phyloP scores from a whole-genome alignment of 2,113 vertebrate genomes.

The Gorsachius goisagi region DNA sequence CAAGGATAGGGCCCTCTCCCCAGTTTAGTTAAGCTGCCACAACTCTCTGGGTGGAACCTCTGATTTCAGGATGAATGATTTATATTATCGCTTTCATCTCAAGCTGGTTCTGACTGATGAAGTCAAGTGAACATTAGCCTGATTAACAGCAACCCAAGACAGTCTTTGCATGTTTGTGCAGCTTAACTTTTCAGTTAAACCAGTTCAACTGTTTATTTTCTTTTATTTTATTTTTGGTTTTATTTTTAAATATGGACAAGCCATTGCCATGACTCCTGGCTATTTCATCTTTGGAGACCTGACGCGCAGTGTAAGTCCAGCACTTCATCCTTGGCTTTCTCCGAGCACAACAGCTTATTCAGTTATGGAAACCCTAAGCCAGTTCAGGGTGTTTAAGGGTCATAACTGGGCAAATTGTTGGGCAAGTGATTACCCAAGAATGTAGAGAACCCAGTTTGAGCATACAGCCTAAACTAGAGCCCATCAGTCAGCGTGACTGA shows the following conservation, averaged over 20 bases:
- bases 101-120: neutral
- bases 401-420: neutral
- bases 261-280: fast-evolving
- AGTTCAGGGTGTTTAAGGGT: neutral
- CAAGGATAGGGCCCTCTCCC: neutral
- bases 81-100: neutral
- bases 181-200: neutral
- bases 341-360: neutral
- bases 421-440: neutral
- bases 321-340: neutral
- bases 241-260: neutral
- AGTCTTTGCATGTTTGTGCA: neutral
- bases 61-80: neutral
- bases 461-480: neutral
- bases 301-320: neutral
- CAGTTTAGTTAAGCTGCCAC: neutral
- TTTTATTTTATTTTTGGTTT: neutral
- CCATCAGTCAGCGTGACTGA: fast-evolving
- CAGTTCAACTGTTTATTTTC: neutral
- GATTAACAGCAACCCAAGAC: neutral
- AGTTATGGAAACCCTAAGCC: neutral
- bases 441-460: neutral
- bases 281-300: neutral
- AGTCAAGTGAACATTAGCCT: neutral
- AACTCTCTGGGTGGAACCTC: neutral